phyloP scores from a whole-genome alignment of 2,113 vertebrate genomes.

The Burhinus oedicnemus region DNA sequence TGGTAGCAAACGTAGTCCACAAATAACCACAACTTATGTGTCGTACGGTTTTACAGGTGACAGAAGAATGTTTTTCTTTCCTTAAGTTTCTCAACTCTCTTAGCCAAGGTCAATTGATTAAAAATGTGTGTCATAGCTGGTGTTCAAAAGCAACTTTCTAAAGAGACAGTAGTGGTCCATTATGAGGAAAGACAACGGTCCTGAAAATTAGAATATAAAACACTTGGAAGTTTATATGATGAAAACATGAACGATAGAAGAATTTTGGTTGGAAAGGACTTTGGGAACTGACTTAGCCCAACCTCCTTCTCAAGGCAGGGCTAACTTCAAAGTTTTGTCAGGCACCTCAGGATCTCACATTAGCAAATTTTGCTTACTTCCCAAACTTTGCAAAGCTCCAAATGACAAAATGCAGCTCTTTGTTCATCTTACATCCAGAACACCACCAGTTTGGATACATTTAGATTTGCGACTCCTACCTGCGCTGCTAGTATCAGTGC shows the following conservation, averaged over 20 bases:
- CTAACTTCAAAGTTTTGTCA: neutral
- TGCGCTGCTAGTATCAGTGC: neutral
- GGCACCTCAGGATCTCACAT: neutral
- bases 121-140: neutral
- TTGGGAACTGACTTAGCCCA: neutral
- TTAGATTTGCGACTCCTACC: slow-evolving; percentile 11
- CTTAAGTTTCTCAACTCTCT: neutral
- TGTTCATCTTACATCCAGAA: neutral
- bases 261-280: neutral
- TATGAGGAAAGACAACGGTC: neutral
- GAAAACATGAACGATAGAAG: neutral
- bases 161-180: neutral
- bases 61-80: neutral
- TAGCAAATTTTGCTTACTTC: neutral
- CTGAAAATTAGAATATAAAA: neutral
- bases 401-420: neutral
- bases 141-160: neutral
- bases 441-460: neutral
- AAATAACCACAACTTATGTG: neutral
- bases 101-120: neutral
- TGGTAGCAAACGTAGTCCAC: neutral
- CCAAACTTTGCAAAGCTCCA: neutral
- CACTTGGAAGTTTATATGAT: neutral
- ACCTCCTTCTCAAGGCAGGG: neutral
- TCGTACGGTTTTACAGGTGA: neutral